Base-by-base conservation (phyloP, 2,797 vertebrate genomes). In the Melanotaenia nigrans region DNA sequence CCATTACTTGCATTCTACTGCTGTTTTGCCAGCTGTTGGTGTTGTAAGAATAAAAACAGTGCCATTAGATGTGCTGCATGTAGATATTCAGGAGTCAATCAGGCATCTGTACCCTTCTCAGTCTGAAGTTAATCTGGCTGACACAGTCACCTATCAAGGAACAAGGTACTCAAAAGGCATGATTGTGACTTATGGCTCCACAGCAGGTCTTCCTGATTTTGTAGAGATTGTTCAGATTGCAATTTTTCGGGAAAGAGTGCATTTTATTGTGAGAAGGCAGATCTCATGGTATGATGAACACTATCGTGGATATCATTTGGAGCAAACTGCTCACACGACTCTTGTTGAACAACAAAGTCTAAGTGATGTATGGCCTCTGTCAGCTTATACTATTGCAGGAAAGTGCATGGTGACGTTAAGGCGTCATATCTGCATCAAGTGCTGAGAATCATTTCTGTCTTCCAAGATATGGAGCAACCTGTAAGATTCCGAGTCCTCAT, bases 51-150 rank as follows among this genome's bases (percentile, higher is more conserved):
- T 68, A 20, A 57, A 20, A 22, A 25, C 42, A 4, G 28, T 85
- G 36, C 61, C 73, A 67, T 32, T 86, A 14, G 25, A n/a, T 62
- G 56, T 87, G 25, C 63, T 86, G n/a, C 56, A 85, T 84, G 12
- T 54, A 54, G 73, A 78, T 38, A 70, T 87, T 68, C 67, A 85
- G 69, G n/a, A 73, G 59, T 32, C 72, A 14, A 14, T 71, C 32
- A 30, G 6, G 10, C 4, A 18, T 25, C 40, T 30, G 0, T n/a
- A n/a, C 11, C 70, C 58, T 36, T 2, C 61, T 16, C 54, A 57
- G 33, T 30, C 33, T 65, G 6, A 49, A 53, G 55, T 76, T 67
- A 35, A 36, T 0, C 24, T 81, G 61, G 24, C 71, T 38, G 33
- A 78, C 60, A 73, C 33, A 24, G 68, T 78, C 45, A 65, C 59